Conservation (phyloP, 2,113 vertebrate genomes). For the Monarcha castaneiventris region DNA sequence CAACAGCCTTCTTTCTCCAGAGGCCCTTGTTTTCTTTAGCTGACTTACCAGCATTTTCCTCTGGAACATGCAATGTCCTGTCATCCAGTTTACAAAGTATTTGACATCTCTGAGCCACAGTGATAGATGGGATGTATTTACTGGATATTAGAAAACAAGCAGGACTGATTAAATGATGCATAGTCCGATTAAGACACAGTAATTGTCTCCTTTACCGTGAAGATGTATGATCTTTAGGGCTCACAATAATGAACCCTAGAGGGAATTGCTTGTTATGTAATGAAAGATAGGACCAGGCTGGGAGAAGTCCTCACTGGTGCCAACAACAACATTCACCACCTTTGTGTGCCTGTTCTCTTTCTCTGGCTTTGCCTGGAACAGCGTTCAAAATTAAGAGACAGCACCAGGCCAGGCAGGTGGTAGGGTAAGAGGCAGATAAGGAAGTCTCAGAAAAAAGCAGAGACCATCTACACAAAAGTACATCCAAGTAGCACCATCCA, state of each 20-base stretch:
- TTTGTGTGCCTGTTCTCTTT: neutral
- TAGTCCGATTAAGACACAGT: neutral
- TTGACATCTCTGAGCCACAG: neutral
- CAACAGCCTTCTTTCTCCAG: neutral
- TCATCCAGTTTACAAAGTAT: neutral
- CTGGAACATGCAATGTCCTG: neutral
- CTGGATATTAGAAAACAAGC: slow-evolving; percentile 36
- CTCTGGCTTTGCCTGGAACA: neutral
- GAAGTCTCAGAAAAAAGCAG: neutral
- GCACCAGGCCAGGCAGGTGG: neutral
- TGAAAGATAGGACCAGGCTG: neutral
- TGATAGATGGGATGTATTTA: slow-evolving; percentile 19
- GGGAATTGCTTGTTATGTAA: neutral
- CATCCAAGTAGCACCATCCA: neutral
- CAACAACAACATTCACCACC: neutral
- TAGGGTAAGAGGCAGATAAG: accelerated
- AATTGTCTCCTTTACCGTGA: neutral
- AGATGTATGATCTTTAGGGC: neutral
- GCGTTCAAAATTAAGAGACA: neutral
- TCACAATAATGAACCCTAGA: neutral
- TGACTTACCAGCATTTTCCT: neutral
- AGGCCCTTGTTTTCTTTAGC: neutral
- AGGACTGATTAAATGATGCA: slow-evolving; percentile 32
- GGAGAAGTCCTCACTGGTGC: neutral
- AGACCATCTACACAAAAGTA: accelerated